phyloP scores from a whole-genome alignment of 2,797 vertebrate species.

The Crax fasciolata region DNA sequence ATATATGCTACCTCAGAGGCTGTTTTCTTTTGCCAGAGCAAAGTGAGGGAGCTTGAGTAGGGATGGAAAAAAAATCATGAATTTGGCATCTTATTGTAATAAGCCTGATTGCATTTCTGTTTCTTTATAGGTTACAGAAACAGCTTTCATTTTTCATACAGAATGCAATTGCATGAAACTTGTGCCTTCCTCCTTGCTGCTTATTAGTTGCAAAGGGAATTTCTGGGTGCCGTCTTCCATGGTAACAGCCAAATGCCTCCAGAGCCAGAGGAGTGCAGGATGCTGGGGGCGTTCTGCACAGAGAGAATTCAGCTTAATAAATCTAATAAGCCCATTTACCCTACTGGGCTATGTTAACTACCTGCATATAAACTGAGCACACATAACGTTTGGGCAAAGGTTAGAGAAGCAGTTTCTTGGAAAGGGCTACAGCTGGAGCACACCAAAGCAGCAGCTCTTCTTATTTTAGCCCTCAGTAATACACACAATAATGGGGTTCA shows the following conservation, averaged over 20 bases:
- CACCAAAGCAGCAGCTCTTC: conserved; percentile 12
- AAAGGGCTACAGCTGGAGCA: conserved; percentile 32
- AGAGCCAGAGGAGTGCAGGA: conserved; percentile 6
- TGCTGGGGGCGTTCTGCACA: conserved; percentile 17
- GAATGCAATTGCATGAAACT: conserved; percentile 32
- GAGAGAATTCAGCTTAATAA: conserved; percentile 54
- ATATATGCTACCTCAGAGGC: background rate
- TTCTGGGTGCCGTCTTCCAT: conserved; percentile 46
- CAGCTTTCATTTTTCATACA: conserved; percentile 44
- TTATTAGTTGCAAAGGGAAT: conserved; percentile 48
- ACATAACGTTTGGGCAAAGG: conserved; percentile 58
- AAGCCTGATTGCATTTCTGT: conserved; percentile 54
- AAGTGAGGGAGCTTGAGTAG: background rate
- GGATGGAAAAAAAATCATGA: background rate
- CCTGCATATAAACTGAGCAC: conserved; percentile 43
- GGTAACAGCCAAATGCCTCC: conserved; percentile 35
- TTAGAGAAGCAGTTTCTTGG: conserved; percentile 54
- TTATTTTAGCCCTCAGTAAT: conserved; percentile 59
- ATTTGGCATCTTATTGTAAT: conserved; percentile 44
- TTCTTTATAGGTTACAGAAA: conserved; percentile 52
- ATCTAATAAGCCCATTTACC: conserved; percentile 53
- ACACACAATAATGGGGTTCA: conserved; percentile 61
- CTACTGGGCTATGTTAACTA: conserved; percentile 49
- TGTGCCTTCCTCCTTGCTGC: conserved; percentile 33
- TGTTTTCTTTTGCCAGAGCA: background rate